Base-by-base conservation (phyloP, 2,888 invertebrate genomes). In the Oscheius sp. region DNA sequence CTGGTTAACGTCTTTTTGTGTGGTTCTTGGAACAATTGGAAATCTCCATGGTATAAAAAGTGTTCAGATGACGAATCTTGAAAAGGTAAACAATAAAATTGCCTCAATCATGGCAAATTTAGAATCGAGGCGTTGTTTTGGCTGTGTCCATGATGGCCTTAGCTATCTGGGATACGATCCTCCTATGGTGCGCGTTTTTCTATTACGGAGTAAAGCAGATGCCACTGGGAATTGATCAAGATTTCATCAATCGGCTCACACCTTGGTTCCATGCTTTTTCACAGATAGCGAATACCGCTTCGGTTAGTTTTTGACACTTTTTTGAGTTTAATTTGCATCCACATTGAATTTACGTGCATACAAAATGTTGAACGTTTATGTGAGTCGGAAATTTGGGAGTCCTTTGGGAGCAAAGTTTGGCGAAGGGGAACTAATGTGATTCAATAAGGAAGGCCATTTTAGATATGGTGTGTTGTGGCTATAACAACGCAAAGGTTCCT, bases 401-500 rank as follows among this genome's bases (percentile, higher is more conserved):
- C 27, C 37, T n/a, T 46, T 33, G n/a, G 17, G 64, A 46, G 25
- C 48, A 64, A 46, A 50, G 46, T 48, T 46, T 33, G 27, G 23
- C 20, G 25, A 20, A 63, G 15, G 10, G 29, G 57, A 25, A 25
- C 34, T 25, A 8, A 25, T n/a, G 33, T 12, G 17, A 45, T 29
- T 27, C 61, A 61, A 42, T 29, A 61, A 42, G 31, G 45, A 39
- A 58, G 42, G 25, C 23, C 68, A 17, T 72, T 80, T 57, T 65
- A 83, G 83, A 83, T 81, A 6, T 84, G 84, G 84, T 80, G 82
- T 57, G 84, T 84, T 0, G 82, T 83, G 1, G 76, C 82, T 33
- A 84, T 84, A 57, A 84, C 84, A 2, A 67, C 81, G 8, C 84
- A 84, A 57, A 74, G 84, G 27, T 84, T 80, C 67, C 76, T 82